Evolutionary conservation across 2,113 vertebrate species (phyloP).

Genomic region (Loxodonta africana): DNA sequence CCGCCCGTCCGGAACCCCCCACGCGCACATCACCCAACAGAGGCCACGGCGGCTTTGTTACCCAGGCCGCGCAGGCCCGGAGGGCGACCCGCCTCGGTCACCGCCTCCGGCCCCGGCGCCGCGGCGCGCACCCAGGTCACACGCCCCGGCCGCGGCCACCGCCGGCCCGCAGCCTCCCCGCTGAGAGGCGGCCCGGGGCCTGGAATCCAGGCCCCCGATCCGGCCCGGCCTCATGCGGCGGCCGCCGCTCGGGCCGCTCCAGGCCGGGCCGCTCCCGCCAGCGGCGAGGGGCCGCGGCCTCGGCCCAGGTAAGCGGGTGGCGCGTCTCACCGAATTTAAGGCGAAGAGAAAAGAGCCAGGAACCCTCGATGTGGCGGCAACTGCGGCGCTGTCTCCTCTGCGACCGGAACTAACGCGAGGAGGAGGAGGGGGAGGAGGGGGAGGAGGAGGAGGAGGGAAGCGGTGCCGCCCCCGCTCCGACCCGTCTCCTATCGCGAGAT

Average conservation of each 20-base stretch:
- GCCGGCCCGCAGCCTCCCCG: neutral
- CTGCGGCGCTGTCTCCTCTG: constrained; percentile 69
- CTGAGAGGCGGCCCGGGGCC: neutral
- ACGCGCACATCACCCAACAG: constrained; percentile 79
- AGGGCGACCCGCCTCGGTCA: neutral
- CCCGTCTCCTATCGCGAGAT: constrained; percentile 77
- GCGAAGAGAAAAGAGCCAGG: constrained; percentile 87
- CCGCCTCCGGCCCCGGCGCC: neutral
- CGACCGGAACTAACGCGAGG: constrained; percentile 84
- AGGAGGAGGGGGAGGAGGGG: constrained; percentile 68
- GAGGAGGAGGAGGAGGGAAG: constrained; percentile 46
- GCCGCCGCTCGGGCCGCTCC: neutral
- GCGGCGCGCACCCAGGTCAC: neutral
- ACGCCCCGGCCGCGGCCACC: neutral
- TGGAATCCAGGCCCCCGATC: constrained; percentile 8
- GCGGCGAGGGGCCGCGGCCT: neutral
- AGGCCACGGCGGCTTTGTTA: constrained; percentile 83
- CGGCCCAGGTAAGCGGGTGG: neutral
- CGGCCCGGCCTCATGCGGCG: neutral
- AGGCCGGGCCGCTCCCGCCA: neutral
- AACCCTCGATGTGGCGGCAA: constrained; percentile 74
- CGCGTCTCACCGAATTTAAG: constrained; percentile 88
- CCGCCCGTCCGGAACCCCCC: constrained; percentile 71
- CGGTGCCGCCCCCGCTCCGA: constrained; percentile 19
- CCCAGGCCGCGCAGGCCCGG: constrained; percentile 59